Base-by-base conservation (phyloP, 2,888 invertebrate species). In the Pyrochroa serraticornis region DNA sequence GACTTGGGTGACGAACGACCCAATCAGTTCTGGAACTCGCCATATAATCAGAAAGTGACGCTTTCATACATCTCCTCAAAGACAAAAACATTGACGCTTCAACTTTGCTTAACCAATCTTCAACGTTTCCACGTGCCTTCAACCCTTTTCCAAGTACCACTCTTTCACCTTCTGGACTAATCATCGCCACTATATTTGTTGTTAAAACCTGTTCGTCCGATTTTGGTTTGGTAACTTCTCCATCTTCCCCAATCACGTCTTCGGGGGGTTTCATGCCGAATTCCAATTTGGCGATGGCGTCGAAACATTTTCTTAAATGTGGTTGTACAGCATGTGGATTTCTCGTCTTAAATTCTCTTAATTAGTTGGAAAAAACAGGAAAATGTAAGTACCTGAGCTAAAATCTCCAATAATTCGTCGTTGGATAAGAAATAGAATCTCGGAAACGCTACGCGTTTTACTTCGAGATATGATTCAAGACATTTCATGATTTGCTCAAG, bases 261-360 rank as follows among this genome's bases (percentile, higher is more conserved):
- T 82, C 81, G 0, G 82, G 81, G 2, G 79, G 65, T 65, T 85
- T 86, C 0, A 84, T 82, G 0, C 88, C 91, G 69, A 93, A 93
- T 74, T 93, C 91, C 35, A 93, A 77, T 61, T 87, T 87, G 10
- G 89, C 84, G 55, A 92, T 90, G 2, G 91, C 92, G 74, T 92
- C 92, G 74, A 95, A 95, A 71, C 94, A 95, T 78, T 95, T 95
- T 47, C 93, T 84, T 46, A 95, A 80, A 80, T 95, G 93, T 7
- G 93, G 92, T 75, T 95, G 95, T 0, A 95, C 94, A 0, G 94
- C 93, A 68, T 90, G 90, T 0, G 94, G 93, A 76, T 95, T 92
- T 66, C 91, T 83, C 0, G 93, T 93, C 86, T 88, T 33, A 38
- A 34, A 34, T 38, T 43, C 53, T 13, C 33, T 13, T 32, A 44